Evolutionary conservation across 2,113 vertebrate species (phyloP), one percentile per base, ranked within the genome.

Genomic region (Guaruba guarouba): DNA sequence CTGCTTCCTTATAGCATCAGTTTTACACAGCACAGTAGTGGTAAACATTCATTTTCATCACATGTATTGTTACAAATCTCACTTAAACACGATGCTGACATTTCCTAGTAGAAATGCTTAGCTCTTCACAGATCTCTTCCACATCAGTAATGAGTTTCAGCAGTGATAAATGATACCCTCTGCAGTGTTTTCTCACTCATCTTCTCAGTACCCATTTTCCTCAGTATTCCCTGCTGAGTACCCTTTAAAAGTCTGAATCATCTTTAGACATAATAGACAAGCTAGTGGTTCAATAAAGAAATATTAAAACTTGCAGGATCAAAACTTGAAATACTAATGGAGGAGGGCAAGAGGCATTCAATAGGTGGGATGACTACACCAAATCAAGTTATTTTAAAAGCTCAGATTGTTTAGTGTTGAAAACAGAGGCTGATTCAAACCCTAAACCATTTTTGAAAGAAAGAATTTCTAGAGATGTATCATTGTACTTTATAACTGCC

Each of bases 201-300:
- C 88, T 83, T 96, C 91, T 88, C 94, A 54, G 44, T 80, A 89
- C 22, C 67, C 78, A 71, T 82, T 92, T 97, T 95, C 91, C 96
- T 77, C 67, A 82, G 22, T 62, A 77, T 94, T 96, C 94, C 80
- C 93, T 61, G 67, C 57, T 78, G 95, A 91, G 70, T 90, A 90
- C 11, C 51, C 46, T 94, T 96, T 95, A 85, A 90, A 98, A 96
- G 63, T 95, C 82, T 88, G 92, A 79, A 95, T 93, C 55, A 74
- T 91, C 74, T 43, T 96, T 93, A 95, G 79, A 88, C 68, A 90
- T 73, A 92, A 94, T 24, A 92, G 66, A 75, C 88, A 94, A 70
- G 61, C 13, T 73, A 84, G 54, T 68, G 44, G 61, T 90, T 63
- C 63, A 84, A 88, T 90, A 15, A 93, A 63, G 49, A 94, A 94